A percentile compares a stretch with the other conserved stretches of the same genome.
These are phyloP conservation scores for Pteronura brasiliensis DNA, from an alignment of 2,113 vertebrate genomes.

Conservation along the genomic window DNA sequence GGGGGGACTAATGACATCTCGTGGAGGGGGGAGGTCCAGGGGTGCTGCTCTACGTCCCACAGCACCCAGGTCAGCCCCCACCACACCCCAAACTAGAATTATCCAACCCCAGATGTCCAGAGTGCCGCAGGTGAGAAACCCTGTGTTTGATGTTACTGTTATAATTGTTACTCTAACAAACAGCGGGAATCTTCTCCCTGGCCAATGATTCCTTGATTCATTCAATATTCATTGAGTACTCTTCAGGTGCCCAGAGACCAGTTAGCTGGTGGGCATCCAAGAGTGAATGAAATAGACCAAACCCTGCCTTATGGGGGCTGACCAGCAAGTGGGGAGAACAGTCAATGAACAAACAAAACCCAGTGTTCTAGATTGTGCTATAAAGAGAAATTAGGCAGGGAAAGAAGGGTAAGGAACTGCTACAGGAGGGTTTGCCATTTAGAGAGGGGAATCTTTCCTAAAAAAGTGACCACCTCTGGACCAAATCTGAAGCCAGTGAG, in stretches of 20 bases:
- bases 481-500: not conserved
- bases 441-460: not conserved
- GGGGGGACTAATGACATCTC: not conserved
- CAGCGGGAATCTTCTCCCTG: not conserved
- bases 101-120: not conserved
- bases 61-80: too few species aligned
- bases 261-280: not conserved
- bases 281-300: not conserved
- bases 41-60: not conserved
- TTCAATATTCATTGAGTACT: not conserved
- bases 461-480: not conserved
- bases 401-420: not conserved
- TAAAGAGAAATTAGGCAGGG: not conserved
- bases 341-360: not conserved
- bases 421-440: not conserved
- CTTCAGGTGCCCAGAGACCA: not conserved
- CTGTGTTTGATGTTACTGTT: too few species aligned
- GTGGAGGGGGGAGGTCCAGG: not conserved
- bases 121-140: rapidly evolving
- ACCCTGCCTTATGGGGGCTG: not conserved
- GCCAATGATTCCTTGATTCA: not conserved
- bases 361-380: not conserved
- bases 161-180: not conserved
- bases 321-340: too few species aligned
- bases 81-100: not conserved